Percentiles rank a stretch among this genome's conserved stretches.
phyloP scores from a whole-genome alignment of 1,140 invertebrate genomes.

The Papilio helenus region DNA sequence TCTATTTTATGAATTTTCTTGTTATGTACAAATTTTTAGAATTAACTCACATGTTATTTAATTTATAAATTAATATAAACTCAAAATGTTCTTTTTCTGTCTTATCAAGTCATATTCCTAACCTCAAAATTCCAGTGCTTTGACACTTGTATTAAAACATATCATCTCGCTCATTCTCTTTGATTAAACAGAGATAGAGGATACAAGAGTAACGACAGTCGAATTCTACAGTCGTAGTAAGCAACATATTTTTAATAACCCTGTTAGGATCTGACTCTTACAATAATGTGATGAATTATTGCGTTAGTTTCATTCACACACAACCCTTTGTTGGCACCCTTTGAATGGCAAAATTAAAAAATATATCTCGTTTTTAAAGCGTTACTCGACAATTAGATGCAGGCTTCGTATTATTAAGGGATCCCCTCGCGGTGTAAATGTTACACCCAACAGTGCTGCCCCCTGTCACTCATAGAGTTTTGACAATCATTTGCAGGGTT shows the following conservation, averaged over 20 bases:
- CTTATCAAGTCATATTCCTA: too few relatives aligned
- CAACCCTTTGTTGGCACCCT: constrained; percentile 46
- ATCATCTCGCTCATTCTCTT: too few relatives aligned
- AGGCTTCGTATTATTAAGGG: constrained; percentile 66
- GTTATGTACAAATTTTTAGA: too few relatives aligned
- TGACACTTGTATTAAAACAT: too few relatives aligned
- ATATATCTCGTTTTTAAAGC: constrained; percentile 49
- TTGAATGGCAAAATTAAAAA: constrained; percentile 55
- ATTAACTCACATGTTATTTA: too few relatives aligned
- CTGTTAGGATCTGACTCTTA: constrained; percentile 12
- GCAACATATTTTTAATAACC: not conserved
- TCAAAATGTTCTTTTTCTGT: too few relatives aligned
- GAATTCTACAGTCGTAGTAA: too few relatives aligned
- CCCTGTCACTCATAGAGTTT: constrained; percentile 53
- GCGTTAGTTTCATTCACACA: constrained; percentile 29
- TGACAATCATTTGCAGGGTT: constrained; percentile 46
- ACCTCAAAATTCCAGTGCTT: too few relatives aligned
- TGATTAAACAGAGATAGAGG: too few relatives aligned
- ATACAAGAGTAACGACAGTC: too few relatives aligned
- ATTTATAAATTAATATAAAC: too few relatives aligned
- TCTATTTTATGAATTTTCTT: not conserved
- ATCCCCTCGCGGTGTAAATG: constrained; percentile 51
- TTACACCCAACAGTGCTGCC: constrained; percentile 47
- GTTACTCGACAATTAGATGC: constrained; percentile 63
- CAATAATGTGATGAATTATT: constrained; percentile 23